Evolutionary conservation across 2,888 invertebrate species (phyloP), one percentile per base, ranked within the genome.

Genomic region (Drepanosiphum platanoidis): DNA sequence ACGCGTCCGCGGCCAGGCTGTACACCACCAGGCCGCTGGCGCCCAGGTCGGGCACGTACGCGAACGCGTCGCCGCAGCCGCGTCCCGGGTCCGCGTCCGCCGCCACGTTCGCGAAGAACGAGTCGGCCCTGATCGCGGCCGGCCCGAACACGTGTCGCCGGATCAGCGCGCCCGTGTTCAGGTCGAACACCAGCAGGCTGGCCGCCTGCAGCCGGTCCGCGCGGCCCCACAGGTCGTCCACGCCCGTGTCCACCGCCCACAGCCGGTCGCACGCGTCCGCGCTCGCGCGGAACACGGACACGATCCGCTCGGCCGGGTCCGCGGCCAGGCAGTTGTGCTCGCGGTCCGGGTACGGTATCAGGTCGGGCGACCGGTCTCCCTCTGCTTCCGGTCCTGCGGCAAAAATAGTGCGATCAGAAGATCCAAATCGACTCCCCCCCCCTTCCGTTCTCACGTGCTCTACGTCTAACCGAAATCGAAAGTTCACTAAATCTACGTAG

Each of bases 221-320:
- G 13, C 87, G 86, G 61, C 88, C 88, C 18, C 88, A 81, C 30
- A 95, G 94, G 88, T 95, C 92, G 5, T 94, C 92, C 88, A 94
- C 93, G 0, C 95, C 96, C 0, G 95, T 94, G 89, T 96, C 95
- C 86, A 96, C 90, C 0, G 95, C 92, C 95, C 95, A 96, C 5
- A 96, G 90, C 68, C 95, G 92, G 74, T 93, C 93, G 87, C 96
- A 96, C 0, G 92, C 90, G 89, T 96, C 96, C 0, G 93, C 92
- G 88, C 92, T 92, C 74, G 95, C 91, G 39, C 95, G 91, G 88
- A 95, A 95, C 0, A 95, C 95, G 1, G 95, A 95, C 0, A 93
- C 87, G 34, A 88, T 87, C 75, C 87, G 88, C 18, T 74, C 71
- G 13, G 87, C 86, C 1, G 87, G 78, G 36, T 86, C 86, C n/a